phyloP scores from a whole-genome alignment of 37 sponge, comb jelly and placozoan species.

The Aphrocallistes beatrix region DNA sequence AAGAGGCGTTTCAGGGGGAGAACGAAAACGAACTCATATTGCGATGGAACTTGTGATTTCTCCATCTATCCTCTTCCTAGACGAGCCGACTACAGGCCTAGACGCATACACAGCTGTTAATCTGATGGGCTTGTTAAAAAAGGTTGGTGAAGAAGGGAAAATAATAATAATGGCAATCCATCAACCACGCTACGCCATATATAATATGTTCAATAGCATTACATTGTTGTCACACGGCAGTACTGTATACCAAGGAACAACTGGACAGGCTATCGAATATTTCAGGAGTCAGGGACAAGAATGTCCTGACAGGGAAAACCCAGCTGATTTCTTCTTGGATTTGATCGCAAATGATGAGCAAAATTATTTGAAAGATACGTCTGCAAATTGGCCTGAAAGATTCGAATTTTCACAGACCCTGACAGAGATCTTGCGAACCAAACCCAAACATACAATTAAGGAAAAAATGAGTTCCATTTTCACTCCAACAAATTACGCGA shows the following conservation, averaged over 20 bases:
- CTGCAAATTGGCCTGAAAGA: background rate
- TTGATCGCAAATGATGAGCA: background rate
- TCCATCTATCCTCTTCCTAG: constrained; percentile 67
- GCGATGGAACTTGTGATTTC: constrained; percentile 81
- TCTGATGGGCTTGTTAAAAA: constrained; percentile 50
- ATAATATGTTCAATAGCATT: constrained; percentile 47
- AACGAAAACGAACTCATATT: constrained; percentile 77
- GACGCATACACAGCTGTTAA: constrained; percentile 69
- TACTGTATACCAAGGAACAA: constrained; percentile 52
- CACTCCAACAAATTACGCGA: background rate
- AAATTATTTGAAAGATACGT: background rate
- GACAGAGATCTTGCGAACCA: background rate
- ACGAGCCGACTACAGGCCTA: constrained; percentile 83
- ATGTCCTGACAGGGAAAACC: constrained; percentile 22
- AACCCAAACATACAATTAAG: background rate
- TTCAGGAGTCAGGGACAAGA: constrained; percentile 18
- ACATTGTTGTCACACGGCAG: constrained; percentile 54
- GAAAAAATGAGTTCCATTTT: background rate
- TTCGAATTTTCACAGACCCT: background rate
- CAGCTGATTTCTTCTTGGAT: constrained; percentile 28
- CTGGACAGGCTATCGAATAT: constrained; percentile 29
- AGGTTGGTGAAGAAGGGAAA: constrained; percentile 29
- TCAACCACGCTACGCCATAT: constrained; percentile 74
- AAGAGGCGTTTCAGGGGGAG: constrained; percentile 75
- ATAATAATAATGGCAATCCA: constrained; percentile 60